Conservation (phyloP, 2,113 vertebrate species). For the Cyanoramphus novaezelandiae region DNA sequence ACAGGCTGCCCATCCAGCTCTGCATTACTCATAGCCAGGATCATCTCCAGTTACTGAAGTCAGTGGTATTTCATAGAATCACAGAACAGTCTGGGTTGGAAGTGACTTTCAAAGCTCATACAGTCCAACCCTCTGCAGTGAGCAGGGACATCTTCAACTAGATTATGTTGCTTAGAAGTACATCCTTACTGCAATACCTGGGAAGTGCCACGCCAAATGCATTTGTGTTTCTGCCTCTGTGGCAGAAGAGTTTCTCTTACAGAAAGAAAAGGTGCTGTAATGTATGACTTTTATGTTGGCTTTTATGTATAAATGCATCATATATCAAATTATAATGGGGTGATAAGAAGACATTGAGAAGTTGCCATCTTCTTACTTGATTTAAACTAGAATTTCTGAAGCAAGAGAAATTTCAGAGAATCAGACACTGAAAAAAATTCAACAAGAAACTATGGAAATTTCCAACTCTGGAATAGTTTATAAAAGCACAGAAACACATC, state of each 20-base stretch:
- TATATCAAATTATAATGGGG: fast-evolving
- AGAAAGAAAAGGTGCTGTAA: not conserved
- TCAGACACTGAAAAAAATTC: not conserved
- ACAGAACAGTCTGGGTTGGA: not conserved
- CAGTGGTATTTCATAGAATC: not conserved
- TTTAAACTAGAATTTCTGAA: not conserved
- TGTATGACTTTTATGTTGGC: fast-evolving
- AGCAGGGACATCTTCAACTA: not conserved
- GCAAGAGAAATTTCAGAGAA: not conserved
- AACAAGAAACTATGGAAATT: not conserved
- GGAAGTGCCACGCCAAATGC: fast-evolving
- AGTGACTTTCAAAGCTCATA: not conserved
- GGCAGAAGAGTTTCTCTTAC: fast-evolving
- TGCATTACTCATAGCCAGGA: not conserved
- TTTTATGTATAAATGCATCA: not conserved
- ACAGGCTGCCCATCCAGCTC: not conserved
- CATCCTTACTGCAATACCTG: not conserved
- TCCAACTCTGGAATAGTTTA: not conserved
- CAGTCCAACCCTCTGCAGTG: not conserved
- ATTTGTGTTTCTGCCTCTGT: fast-evolving
- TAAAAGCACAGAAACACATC: not conserved
- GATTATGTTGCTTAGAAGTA: not conserved
- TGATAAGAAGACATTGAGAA: not conserved
- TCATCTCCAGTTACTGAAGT: not conserved
- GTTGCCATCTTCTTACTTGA: not conserved